phyloP scores from a whole-genome alignment of 53 echinoderm and acorn worm species.

The Henricia sp. region DNA sequence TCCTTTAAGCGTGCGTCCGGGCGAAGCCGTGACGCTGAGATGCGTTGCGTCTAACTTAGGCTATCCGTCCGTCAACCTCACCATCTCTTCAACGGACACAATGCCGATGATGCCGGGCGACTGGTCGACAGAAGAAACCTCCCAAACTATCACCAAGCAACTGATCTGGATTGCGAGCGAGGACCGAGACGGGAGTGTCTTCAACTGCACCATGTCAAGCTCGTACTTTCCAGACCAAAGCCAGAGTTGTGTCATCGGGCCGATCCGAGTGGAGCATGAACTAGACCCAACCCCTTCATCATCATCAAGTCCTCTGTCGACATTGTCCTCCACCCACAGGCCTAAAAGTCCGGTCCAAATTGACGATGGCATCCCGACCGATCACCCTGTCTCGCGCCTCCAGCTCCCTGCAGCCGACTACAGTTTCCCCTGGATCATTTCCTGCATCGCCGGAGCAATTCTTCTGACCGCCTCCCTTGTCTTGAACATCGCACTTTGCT shows the following conservation, averaged over 20 bases:
- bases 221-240: not conserved
- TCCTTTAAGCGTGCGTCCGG: not conserved
- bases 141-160: not conserved
- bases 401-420: not conserved
- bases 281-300: not conserved
- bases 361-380: not conserved
- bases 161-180: not conserved
- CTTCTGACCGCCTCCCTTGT: too few species aligned
- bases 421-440: not conserved
- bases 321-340: not conserved
- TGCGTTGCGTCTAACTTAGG: conserved; percentile 2
- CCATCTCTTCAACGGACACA: not conserved
- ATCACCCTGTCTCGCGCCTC: not conserved
- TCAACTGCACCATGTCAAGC: conserved; percentile 9
- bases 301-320: not conserved
- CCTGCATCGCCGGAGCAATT: not conserved
- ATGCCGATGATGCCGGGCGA: not conserved
- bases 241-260: conserved; percentile 6
- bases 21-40: not conserved
- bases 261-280: not conserved
- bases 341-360: too few species aligned
- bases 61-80: conserved; percentile 12
- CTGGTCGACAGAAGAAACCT: conserved; percentile 9
- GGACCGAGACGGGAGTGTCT: not conserved
- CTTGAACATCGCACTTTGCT: too few species aligned